Conservation (phyloP, 2,888 invertebrate species). For the Nephrotoma appendiculata region DNA sequence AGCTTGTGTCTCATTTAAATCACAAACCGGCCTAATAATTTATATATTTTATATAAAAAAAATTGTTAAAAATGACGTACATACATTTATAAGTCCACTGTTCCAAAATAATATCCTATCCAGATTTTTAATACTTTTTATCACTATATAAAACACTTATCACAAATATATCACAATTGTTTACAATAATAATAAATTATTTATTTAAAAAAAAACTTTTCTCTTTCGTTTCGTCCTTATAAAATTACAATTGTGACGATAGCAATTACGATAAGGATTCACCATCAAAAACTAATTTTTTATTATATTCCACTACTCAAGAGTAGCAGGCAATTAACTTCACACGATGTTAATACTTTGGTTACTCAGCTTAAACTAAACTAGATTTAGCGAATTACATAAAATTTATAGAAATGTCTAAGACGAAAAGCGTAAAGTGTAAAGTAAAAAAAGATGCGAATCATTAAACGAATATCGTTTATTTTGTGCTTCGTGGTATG, state of each 20-base stretch:
- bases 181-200: neutral
- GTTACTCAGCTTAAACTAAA: neutral
- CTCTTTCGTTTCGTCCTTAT: neutral
- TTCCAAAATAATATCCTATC: neutral
- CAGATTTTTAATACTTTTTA: neutral
- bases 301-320: neutral
- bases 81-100: neutral
- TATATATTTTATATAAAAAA: neutral
- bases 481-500: neutral
- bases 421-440: neutral
- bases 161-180: neutral
- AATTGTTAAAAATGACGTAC: neutral
- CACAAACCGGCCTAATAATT: neutral
- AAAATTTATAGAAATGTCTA: neutral
- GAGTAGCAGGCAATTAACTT: neutral
- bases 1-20: no score
- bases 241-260: neutral
- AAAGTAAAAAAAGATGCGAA: neutral
- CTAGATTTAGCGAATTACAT: neutral
- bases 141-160: neutral
- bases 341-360: neutral
- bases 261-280: neutral
- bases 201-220: neutral
- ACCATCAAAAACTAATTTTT: neutral
- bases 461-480: neutral